Evolutionary conservation across 1,140 invertebrate species (phyloP).

Genomic region (Bombus affinis): DNA sequence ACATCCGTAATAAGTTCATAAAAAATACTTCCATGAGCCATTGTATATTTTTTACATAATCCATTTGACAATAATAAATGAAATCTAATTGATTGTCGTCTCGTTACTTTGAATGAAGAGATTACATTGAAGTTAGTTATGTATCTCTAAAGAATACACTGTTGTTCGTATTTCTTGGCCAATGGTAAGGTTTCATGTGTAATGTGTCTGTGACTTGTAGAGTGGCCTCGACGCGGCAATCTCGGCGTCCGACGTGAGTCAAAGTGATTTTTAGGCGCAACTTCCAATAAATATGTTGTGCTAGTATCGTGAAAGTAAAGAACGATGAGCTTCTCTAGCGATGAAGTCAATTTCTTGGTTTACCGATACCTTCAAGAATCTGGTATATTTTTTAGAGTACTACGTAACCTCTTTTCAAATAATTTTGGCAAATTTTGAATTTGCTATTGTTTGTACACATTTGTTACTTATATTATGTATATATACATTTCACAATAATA

Average conservation of each 20-base stretch:
- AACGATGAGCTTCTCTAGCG: conserved; percentile 98
- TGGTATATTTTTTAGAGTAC: conserved; percentile 85
- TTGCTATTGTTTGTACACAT: conserved; percentile 10
- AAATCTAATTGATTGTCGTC: neutral
- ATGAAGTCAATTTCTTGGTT: conserved; percentile 99
- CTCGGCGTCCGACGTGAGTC: conserved; percentile 32
- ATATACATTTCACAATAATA: neutral
- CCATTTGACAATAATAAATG: neutral
- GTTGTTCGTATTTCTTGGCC: neutral
- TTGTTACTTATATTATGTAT: neutral
- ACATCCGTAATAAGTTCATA: too few species aligned
- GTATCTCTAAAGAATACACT: conserved; percentile 24
- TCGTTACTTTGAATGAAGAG: neutral
- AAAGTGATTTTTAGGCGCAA: conserved; percentile 21
- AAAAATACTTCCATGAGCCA: too few species aligned
- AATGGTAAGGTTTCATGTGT: conserved; percentile 3
- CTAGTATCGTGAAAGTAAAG: conserved; percentile 57
- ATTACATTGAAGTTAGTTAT: neutral
- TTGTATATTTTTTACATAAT: too few species aligned
- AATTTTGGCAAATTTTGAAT: conserved; percentile 38
- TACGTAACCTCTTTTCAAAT: conserved; percentile 71
- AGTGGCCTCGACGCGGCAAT: conserved; percentile 51
- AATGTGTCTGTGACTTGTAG: conserved; percentile 3
- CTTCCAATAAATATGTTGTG: conserved; percentile 61
- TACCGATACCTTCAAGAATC: conserved; percentile 99